These are phyloP conservation scores for Plectropomus leopardus DNA, from an alignment of 2,113 vertebrate species.

Conservation along the genomic window DNA sequence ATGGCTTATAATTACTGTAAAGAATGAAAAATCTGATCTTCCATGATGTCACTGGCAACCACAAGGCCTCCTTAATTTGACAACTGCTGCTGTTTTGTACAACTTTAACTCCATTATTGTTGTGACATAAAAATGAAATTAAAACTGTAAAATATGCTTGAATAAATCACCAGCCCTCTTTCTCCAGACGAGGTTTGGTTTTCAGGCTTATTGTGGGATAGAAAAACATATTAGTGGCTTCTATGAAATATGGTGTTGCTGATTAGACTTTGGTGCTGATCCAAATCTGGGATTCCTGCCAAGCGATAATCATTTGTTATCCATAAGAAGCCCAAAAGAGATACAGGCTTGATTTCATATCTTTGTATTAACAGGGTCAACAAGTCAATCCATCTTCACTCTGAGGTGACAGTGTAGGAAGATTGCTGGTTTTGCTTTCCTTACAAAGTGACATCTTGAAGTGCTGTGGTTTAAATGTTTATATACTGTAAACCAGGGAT, in stretches of 20 bases:
- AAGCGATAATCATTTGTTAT: not conserved
- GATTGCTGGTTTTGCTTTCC: no score
- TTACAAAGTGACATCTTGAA: no score
- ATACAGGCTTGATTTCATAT: not conserved
- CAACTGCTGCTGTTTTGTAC: not conserved
- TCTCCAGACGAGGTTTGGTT: not conserved
- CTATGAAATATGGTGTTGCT: not conserved
- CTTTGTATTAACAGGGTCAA: not conserved
- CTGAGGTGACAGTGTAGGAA: not conserved
- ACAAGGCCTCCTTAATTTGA: constrained; percentile 7
- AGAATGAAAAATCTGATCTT: not conserved
- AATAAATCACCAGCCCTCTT: not conserved
- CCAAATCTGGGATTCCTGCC: not conserved
- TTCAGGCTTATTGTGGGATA: no score
- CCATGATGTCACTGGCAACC: not conserved
- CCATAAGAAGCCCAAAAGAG: not conserved
- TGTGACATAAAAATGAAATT: not conserved
- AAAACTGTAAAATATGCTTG: not conserved
- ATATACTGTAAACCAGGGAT: no score
- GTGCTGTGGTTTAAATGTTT: no score
- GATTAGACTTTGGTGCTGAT: not conserved
- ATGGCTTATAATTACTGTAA: not conserved
- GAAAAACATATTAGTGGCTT: not conserved
- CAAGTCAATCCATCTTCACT: not conserved
- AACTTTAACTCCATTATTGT: not conserved